Evolutionary conservation across 1,140 invertebrate species (phyloP).

Genomic region (Matsumurasca onukii): DNA sequence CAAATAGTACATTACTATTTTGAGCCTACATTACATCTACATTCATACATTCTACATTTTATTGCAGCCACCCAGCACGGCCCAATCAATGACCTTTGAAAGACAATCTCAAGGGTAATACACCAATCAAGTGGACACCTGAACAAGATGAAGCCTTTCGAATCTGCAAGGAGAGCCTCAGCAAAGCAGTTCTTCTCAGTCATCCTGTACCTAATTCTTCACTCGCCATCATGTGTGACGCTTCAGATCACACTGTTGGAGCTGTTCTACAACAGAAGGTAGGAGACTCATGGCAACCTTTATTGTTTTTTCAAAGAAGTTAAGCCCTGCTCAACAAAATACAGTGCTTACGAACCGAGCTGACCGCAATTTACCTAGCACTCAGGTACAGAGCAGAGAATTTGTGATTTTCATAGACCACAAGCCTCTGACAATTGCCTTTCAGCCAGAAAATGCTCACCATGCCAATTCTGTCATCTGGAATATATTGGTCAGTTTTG

Average conservation of each 20-base stretch:
- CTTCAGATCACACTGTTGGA: not conserved
- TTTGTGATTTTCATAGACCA: too few species aligned
- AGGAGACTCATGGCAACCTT: not conserved
- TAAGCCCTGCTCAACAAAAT: not conserved
- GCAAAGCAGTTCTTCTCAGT: not conserved
- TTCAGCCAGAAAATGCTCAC: too few species aligned
- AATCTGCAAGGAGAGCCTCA: too few species aligned
- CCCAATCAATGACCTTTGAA: too few species aligned
- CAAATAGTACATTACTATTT: too few species aligned
- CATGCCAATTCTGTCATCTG: too few species aligned
- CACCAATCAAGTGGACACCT: not conserved
- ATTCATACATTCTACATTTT: too few species aligned
- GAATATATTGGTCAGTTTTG: too few species aligned
- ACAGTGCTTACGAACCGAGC: not conserved
- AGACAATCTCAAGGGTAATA: constrained; percentile 1
- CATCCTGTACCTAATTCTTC: not conserved
- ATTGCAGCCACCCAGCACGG: too few species aligned
- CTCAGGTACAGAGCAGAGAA: too few species aligned
- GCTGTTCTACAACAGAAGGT: not conserved
- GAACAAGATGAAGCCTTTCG: not conserved
- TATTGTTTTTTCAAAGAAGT: not conserved
- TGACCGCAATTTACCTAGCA: not conserved
- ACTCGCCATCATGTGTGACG: not conserved
- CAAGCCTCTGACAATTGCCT: too few species aligned
- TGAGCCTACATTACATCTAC: too few species aligned